Base-by-base conservation (phyloP, 1,140 invertebrate species). In the Schlechtendalia chinensis region DNA sequence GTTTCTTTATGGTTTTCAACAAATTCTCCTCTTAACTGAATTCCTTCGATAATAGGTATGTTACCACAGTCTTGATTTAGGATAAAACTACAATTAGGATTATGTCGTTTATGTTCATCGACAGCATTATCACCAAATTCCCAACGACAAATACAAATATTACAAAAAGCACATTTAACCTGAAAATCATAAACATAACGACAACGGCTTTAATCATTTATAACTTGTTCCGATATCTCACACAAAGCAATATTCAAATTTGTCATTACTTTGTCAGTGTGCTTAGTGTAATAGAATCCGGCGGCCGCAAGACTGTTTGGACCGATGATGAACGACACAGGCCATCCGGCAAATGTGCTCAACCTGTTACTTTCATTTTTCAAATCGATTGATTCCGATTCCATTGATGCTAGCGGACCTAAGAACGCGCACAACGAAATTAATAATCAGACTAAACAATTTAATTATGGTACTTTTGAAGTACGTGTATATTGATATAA, bases 101-200 rank as follows among this genome's bases (percentile, higher is more conserved):
- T 93, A 83, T 90, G 89, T 81, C 89, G 85, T 79, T 87, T 85
- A 85, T 97, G 95, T 84, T 96, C 93, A 74, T 87, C 86, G 83
- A 91, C 89, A 10, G 95, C 94, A 84, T 89, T 89, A 87, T 92
- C 93, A 81, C 89, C 91, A 81, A 84, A 85, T 86, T 90, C 90
- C 94, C 92, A 97, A 83, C 89, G 88, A 82, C 86, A 88, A 83
- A 91, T 87, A 59, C 94, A 86, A 75, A 90, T 93, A 83, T 89
- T 88, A 86, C 93, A 96, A 88, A 91, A 96, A 17, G 91, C 93
- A 86, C 95, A 97, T 83, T 93, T 89, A 0, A 96, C 93, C 85
- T 92, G 87, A 11, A 83, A 83, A 82, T n/a, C n/a, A n/a, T 39
- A 39, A 39, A 0, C 80, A 69, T 59, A 45, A 50, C 10, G 47